A percentile compares a stretch with the other conserved stretches of the same genome.
Evolutionary conservation across 2,888 invertebrate species (phyloP).

Genomic region (Andrena bucephala): DNA sequence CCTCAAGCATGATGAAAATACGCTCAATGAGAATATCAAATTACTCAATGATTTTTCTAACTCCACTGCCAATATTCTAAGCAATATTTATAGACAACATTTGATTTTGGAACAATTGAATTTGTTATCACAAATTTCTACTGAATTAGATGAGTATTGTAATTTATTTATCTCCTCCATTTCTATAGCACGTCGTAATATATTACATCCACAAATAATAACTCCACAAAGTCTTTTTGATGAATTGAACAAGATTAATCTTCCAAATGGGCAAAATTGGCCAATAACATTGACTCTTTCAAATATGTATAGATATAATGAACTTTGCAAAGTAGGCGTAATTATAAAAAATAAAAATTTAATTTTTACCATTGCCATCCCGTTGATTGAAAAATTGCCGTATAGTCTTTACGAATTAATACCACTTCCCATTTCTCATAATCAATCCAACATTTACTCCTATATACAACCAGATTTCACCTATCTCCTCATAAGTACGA

Average conservation of each 20-base stretch:
- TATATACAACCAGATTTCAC: not conserved
- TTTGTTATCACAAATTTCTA: not conserved
- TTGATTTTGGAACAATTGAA: slow-evolving; percentile 11
- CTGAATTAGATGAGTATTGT: slow-evolving; percentile 9
- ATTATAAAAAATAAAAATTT: not conserved
- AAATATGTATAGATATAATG: too few relatives aligned
- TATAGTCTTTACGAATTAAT: not conserved
- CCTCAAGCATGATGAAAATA: slow-evolving; percentile 1
- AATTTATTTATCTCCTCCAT: slow-evolving; percentile 7
- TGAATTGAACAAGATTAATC: slow-evolving; percentile 4
- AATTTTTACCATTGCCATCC: not conserved
- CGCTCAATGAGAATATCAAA: slow-evolving; percentile 12
- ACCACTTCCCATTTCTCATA: not conserved
- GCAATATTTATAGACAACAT: not conserved
- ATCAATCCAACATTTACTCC: not conserved
- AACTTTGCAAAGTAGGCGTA: too few relatives aligned
- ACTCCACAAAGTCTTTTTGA: not conserved
- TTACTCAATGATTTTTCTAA: not conserved
- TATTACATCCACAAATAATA: slow-evolving; percentile 13
- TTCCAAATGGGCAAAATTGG: slow-evolving; percentile 2
- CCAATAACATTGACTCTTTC: not conserved
- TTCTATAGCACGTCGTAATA: not conserved
- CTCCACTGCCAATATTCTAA: not conserved
- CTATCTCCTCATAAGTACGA: not conserved
- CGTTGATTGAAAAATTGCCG: not conserved